phyloP scores from a whole-genome alignment of 2,888 invertebrate species.

The Volucella inanis region DNA sequence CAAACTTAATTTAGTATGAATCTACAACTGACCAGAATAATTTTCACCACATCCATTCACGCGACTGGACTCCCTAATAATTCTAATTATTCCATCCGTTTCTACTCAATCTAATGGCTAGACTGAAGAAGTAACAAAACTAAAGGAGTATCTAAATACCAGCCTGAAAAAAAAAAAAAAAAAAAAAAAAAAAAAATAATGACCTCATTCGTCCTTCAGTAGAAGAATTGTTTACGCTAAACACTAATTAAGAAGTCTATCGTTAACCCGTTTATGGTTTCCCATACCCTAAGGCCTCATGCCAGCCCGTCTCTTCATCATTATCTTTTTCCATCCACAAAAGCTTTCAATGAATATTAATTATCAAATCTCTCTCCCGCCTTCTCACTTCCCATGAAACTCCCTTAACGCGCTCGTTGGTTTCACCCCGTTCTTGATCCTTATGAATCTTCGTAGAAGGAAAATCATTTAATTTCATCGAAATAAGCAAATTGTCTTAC shows the following conservation, averaged over 20 bases:
- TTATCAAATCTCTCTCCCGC: constrained; percentile 6
- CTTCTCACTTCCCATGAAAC: background rate
- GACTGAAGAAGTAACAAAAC: background rate
- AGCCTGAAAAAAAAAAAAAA: background rate
- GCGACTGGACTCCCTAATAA: constrained; percentile 18
- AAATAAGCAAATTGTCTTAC: constrained; percentile 63
- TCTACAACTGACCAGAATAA: constrained; percentile 1
- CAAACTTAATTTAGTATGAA: constrained; percentile 2
- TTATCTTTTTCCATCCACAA: constrained; percentile 26
- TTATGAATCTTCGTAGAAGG: background rate
- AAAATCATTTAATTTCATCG: constrained; percentile 59
- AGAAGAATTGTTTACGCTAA: constrained; percentile 31
- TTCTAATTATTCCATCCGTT: background rate
- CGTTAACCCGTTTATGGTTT: constrained; percentile 1
- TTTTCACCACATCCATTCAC: constrained; percentile 4
- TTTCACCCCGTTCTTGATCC: background rate
- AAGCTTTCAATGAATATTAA: constrained; percentile 65
- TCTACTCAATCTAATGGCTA: constrained; percentile 2
- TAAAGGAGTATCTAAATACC: background rate
- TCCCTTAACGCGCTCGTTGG: constrained; percentile 22
- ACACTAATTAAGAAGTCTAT: constrained; percentile 57
- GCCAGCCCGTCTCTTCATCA: background rate
- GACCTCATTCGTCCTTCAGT: constrained; percentile 21
- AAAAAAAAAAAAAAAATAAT: constrained; percentile 43
- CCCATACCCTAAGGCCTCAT: background rate